Base-by-base conservation (phyloP, 2,797 vertebrate genomes). In the Carduelis carduelis region DNA sequence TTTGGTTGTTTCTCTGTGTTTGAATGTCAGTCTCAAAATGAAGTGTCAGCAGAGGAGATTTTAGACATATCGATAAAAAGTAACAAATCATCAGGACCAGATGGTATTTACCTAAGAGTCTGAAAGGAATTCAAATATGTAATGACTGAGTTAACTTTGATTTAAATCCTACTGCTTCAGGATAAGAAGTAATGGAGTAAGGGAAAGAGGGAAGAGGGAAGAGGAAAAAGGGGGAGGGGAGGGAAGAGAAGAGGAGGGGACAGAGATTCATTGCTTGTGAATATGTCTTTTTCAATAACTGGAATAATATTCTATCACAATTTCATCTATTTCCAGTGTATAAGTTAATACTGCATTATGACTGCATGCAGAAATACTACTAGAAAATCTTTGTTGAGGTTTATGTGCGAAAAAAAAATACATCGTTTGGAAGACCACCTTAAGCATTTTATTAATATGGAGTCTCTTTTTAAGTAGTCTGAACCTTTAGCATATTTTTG, bases 21-120 rank as follows among this genome's bases (percentile, higher is more conserved):
- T 95, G 81, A 93, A 87, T 92, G 87, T 93, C 94, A 93, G 70
- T 47, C 66, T 84, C 55, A 79, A 96, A 96, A 90, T 93, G 74
- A 96, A 84, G 63, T 72, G 91, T 90, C 89, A 92, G 41, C 21
- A 57, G 46, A 56, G n/a, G 49, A 89, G 52, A 87, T 87, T 91
- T 87, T 46, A 79, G 78, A 69, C 78, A 69, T 69, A 75, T 76
- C 0, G 9, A 90, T 91, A 87, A 92, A 90, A 92, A 69, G 6
- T 57, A 76, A 79, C 84, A 91, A 89, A 84, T 79, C 41, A 57
- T 87, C 46, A 37, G 75, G 34, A 78, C 44, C 49, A 89, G 70
- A 84, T 63, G 32, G 27, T 37, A 61, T 89, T 95, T 85, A 76
- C 63, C 50, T 69, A 91, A 69, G 28, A 49, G 9, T 56, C 20